phyloP scores from a whole-genome alignment of 2,797 vertebrate species.

The Rhinophrynus dorsalis region DNA sequence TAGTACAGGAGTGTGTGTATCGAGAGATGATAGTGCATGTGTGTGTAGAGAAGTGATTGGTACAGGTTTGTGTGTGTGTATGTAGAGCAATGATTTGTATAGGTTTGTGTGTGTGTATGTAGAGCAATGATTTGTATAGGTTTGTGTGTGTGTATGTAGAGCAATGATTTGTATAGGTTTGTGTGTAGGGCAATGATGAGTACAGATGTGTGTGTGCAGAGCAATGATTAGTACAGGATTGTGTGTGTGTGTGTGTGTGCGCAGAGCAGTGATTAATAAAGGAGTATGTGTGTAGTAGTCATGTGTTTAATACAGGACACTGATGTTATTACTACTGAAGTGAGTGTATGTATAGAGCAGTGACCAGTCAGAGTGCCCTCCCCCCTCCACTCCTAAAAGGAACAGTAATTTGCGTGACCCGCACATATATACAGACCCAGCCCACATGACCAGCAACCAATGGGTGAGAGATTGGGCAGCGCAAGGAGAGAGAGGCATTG shows the following conservation, averaged over 20 bases:
- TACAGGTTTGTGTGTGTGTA: no score
- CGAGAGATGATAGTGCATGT: neutral
- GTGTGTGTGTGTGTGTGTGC: no score
- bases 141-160: no score
- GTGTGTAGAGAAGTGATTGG: no score
- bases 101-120: no score
- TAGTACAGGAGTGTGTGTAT: neutral
- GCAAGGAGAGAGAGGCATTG: neutral
- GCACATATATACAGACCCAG: slow-evolving; percentile 27
- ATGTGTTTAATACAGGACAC: neutral
- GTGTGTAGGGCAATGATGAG: neutral
- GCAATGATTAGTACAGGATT: no score
- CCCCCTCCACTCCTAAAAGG: slow-evolving; percentile 7
- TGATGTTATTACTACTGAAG: neutral
- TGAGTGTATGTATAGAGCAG: neutral
- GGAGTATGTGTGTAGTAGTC: neutral
- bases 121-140: neutral
- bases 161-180: neutral
- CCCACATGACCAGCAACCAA: slow-evolving; percentile 25
- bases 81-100: no score
- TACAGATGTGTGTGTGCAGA: no score
- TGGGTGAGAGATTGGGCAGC: slow-evolving; percentile 2
- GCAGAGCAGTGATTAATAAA: neutral
- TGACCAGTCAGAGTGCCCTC: neutral
- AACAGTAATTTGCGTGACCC: neutral